phyloP scores from a whole-genome alignment of 2,797 vertebrate species.

The Sebastes steindachneri region DNA sequence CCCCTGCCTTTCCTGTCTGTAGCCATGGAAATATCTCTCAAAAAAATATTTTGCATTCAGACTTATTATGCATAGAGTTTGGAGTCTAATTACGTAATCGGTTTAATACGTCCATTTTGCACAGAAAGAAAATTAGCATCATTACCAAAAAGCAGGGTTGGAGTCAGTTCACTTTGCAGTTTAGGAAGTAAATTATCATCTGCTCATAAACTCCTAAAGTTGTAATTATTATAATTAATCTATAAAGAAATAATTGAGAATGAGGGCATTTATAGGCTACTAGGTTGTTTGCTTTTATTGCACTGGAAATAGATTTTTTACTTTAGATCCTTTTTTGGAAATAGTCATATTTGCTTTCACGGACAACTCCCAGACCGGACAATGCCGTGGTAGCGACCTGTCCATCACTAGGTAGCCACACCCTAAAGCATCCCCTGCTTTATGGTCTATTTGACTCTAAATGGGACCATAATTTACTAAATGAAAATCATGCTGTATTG shows the following conservation, averaged over 20 bases:
- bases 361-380: too few species aligned
- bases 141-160: conserved; percentile 22
- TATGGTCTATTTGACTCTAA: too few species aligned
- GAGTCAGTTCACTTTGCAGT: conserved; percentile 18
- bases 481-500: too few species aligned
- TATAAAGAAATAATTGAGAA: conserved; percentile 1
- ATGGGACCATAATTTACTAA: too few species aligned
- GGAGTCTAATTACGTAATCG: conserved; percentile 31
- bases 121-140: conserved; percentile 12
- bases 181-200: conserved; percentile 30
- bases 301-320: neutral
- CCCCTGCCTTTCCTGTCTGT: neutral
- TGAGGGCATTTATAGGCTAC: neutral
- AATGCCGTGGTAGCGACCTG: too few species aligned
- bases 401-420: too few species aligned
- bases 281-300: neutral
- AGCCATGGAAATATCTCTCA: neutral
- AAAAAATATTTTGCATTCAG: neutral
- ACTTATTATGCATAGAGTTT: conserved; percentile 16
- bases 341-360: neutral
- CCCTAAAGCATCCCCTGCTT: too few species aligned
- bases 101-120: conserved; percentile 26
- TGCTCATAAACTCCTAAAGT: conserved; percentile 17
- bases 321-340: neutral
- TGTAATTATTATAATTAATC: conserved; percentile 51